phyloP scores from a whole-genome alignment of 2,888 invertebrate genomes.

The Nasonovia ribisnigri region DNA sequence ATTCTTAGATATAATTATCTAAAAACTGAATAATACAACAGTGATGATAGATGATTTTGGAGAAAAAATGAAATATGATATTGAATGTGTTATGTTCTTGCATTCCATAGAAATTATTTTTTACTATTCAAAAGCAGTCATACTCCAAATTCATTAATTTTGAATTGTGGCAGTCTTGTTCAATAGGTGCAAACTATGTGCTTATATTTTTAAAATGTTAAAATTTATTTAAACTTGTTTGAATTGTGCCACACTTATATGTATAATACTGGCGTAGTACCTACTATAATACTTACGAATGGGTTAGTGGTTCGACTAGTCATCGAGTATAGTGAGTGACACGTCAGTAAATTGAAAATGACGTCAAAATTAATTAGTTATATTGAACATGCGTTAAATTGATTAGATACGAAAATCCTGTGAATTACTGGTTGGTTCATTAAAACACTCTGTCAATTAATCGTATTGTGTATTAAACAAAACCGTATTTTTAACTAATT shows the following conservation, averaged over 20 bases:
- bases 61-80: too few species aligned
- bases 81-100: too few species aligned
- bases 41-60: too few species aligned
- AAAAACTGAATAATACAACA: too few species aligned
- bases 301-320: background rate
- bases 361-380: background rate
- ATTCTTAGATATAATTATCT: too few species aligned
- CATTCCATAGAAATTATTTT: too few species aligned
- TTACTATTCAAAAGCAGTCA: too few species aligned
- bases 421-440: background rate
- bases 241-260: background rate
- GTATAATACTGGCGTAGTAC: background rate
- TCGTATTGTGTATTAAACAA: background rate
- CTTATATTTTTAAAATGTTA: background rate
- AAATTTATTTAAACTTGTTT: background rate
- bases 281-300: background rate
- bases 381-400: constrained; percentile 6
- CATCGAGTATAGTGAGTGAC: background rate
- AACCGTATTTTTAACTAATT: background rate
- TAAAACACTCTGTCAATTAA: constrained; percentile 19
- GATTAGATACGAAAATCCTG: background rate
- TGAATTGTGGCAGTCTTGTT: too few species aligned
- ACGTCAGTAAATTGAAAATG: constrained; percentile 10
- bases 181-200: too few species aligned
- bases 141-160: too few species aligned